Base-by-base conservation (phyloP, 2,113 vertebrate genomes). In the Tichodroma muraria region DNA sequence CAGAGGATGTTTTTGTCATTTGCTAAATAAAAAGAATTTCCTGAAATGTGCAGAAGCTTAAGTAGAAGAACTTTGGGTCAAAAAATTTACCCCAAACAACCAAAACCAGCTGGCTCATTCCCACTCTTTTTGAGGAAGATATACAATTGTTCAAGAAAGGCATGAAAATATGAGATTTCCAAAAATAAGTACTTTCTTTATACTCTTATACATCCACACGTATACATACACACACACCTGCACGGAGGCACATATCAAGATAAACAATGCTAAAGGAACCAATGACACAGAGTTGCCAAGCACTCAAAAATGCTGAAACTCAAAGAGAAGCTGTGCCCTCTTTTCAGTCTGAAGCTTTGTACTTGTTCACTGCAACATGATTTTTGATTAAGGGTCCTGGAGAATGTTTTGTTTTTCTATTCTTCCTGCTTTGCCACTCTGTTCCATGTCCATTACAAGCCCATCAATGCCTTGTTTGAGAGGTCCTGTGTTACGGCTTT, bases 361-460 rank as follows among this genome's bases (percentile, higher is more conserved):
- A n/a, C 13, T 33, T 64, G 10, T 10, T 35, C 9, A 25, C 37
- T 40, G 27, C 1, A 9, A 30, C 20, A 25, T 9, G 30, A 27
- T 37, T 47, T 84, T 89, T 80, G n/a, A 16, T 16, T 25, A 63
- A 38, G 6, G 4, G 4, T 50, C 80, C 42, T 47, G 61, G 4
- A 45, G 19, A 35, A 52, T 5, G 3, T 52, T 69, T 73, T 35
- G 13, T 8, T 80, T 68, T 49, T 42, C 33, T 50, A 0, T 49
- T 85, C 7, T 8, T 28, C 27, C 13, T 54, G 25, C 11, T 47
- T 24, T 82, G 21, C 9, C 19, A 15, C 9, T 9, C 15, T n/a
- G 8, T 37, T 72, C 28, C 0, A 0, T 40, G 50, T 7, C 28
- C 13, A 13, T 5, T 21, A 10, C 6, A 65, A 17, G 49, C 72